Percentiles rank a stretch among this genome's conserved stretches.
These are phyloP conservation scores for Euzophera pinguis DNA, from an alignment of 2,888 invertebrate species.

Conservation along the genomic window DNA sequence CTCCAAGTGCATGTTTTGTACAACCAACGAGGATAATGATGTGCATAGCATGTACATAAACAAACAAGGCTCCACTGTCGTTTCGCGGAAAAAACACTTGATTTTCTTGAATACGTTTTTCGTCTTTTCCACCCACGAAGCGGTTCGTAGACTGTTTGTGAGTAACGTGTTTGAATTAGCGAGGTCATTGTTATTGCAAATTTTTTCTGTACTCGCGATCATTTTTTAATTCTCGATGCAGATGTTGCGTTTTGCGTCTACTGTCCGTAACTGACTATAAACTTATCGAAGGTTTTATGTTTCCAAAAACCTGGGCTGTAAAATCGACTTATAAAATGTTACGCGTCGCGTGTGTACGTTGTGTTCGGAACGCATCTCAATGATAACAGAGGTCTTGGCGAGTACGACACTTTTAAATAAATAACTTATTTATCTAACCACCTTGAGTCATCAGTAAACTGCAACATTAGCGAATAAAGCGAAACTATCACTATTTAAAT, in stretches of 20 bases:
- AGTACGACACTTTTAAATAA: slow-evolving; percentile 65
- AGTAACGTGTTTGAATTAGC: slow-evolving; percentile 61
- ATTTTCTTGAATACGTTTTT: slow-evolving; percentile 57
- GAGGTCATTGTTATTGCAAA: slow-evolving; percentile 47
- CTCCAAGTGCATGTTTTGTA: slow-evolving; percentile 79
- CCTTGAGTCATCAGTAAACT: slow-evolving; percentile 39
- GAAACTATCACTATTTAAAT: slow-evolving; percentile 2
- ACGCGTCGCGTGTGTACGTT: slow-evolving; percentile 59
- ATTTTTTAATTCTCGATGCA: slow-evolving; percentile 32
- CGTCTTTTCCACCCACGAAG: slow-evolving; percentile 54
- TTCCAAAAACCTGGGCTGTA: slow-evolving; percentile 70
- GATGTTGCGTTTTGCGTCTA: slow-evolving; percentile 1
- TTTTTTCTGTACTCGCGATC: slow-evolving; percentile 52
- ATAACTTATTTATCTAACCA: slow-evolving; percentile 65
- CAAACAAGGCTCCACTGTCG: slow-evolving; percentile 84
- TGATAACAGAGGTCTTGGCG: slow-evolving; percentile 69
- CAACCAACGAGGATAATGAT: slow-evolving; percentile 81
- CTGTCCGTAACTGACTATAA: slow-evolving; percentile 35
- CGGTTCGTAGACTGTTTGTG: slow-evolving; percentile 41
- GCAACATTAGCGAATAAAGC: not conserved
- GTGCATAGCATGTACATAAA: slow-evolving; percentile 83
- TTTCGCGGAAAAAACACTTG: slow-evolving; percentile 53
- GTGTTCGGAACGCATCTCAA: slow-evolving; percentile 58
- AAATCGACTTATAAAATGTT: slow-evolving; percentile 64
- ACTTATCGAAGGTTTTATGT: slow-evolving; percentile 60